A percentile compares a stretch with the other conserved stretches of the same genome.
phyloP scores from a whole-genome alignment of 2,113 vertebrate species.

The Irena cyanogastra region DNA sequence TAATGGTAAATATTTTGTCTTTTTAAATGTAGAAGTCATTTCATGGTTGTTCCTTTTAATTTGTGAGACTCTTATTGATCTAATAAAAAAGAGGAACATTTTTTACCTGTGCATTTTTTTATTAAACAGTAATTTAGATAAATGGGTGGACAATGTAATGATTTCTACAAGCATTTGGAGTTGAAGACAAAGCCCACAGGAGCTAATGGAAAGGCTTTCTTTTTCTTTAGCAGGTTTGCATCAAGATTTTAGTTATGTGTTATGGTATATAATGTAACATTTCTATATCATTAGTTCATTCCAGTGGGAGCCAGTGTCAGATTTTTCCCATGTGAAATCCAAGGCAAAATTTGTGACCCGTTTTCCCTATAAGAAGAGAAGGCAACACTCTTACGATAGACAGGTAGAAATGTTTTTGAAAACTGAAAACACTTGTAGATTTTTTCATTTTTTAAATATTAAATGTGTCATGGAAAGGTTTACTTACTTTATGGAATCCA shows the following conservation, averaged over 20 bases:
- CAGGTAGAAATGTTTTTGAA: background rate
- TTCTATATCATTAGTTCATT: background rate
- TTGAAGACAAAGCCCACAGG: background rate
- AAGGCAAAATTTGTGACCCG: background rate
- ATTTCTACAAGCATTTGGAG: background rate
- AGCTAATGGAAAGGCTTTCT: background rate
- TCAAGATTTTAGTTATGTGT: background rate
- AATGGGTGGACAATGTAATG: background rate
- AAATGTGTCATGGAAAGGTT: conserved; percentile 26
- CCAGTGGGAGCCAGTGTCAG: background rate
- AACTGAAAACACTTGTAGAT: background rate
- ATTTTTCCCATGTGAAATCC: background rate
- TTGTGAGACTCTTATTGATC: background rate
- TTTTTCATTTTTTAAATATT: background rate
- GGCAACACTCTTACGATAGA: background rate
- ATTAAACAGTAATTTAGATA: background rate
- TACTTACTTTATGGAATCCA: conserved; percentile 44
- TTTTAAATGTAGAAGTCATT: background rate
- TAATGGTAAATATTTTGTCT: background rate
- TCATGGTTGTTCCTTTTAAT: background rate
- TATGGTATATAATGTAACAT: background rate
- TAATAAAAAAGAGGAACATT: background rate
- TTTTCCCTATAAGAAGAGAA: background rate
- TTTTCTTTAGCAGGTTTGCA: background rate
- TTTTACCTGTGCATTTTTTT: background rate